These are phyloP conservation scores for Balanococcus diminutus DNA, from an alignment of 2,888 invertebrate species.

Conservation along the genomic window DNA sequence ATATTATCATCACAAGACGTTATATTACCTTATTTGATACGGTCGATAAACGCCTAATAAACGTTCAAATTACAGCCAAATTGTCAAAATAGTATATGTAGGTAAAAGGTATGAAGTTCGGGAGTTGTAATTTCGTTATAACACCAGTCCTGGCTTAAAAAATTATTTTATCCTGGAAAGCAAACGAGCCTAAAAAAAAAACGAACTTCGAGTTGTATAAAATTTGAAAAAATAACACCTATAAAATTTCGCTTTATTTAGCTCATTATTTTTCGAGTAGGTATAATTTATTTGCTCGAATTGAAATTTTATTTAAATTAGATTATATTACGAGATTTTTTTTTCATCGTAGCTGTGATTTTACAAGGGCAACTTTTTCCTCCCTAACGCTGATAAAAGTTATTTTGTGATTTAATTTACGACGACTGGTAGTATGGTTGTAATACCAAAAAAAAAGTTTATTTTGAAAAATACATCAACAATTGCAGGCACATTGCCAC, in stretches of 20 bases:
- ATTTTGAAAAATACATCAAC: constrained; percentile 26
- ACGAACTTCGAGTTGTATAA: background rate
- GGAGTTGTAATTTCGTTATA: background rate
- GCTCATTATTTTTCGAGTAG: background rate
- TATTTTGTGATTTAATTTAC: background rate
- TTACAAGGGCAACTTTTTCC: background rate
- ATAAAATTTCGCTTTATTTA: background rate
- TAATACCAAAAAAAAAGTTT: background rate
- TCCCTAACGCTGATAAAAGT: background rate
- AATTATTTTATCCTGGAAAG: background rate
- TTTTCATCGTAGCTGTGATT: background rate
- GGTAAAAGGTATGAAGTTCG: no score
- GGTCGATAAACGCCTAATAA: constrained; percentile 25
- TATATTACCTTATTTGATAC: constrained; percentile 28
- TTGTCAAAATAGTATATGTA: background rate
- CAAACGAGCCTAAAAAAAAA: background rate
- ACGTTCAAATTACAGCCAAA: background rate
- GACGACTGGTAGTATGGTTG: background rate
- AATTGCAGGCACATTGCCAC: constrained; percentile 25
- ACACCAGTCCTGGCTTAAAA: background rate
- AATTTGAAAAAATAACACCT: background rate
- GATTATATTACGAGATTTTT: background rate
- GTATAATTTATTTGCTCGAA: background rate
- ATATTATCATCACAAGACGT: constrained; percentile 12
- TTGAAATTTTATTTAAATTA: background rate